A percentile compares a stretch with the other conserved stretches of the same genome.
phyloP scores from a whole-genome alignment of 35 echinoderm and acorn worm species.

The Hemicentrotus pulcherrimus region DNA sequence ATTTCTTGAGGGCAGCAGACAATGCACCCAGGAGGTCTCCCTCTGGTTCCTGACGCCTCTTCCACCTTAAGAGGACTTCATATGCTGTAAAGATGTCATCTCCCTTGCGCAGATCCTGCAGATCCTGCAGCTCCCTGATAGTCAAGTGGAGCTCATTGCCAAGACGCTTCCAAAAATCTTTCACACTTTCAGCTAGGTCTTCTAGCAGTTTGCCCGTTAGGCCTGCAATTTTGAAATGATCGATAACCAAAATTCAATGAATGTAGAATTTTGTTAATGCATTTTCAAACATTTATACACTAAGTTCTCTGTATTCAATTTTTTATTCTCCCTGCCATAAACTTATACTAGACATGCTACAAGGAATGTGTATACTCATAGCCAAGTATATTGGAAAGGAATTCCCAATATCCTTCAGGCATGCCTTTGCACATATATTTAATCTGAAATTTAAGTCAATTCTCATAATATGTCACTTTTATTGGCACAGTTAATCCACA shows the following conservation, averaged over 20 bases:
- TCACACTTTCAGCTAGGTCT: background rate
- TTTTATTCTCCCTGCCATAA: background rate
- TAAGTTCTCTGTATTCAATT: background rate
- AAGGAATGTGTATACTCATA: too few species aligned
- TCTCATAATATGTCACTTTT: too few species aligned
- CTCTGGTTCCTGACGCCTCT: background rate
- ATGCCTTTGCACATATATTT: too few species aligned
- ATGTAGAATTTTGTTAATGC: too few species aligned
- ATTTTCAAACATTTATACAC: too few species aligned
- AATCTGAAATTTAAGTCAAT: too few species aligned
- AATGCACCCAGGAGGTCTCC: background rate
- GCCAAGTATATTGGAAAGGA: too few species aligned
- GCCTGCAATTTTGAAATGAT: background rate
- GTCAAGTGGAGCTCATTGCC: background rate
- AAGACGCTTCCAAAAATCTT: background rate
- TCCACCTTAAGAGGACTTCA: background rate
- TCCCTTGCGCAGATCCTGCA: background rate
- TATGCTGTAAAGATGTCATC: background rate
- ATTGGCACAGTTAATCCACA: too few species aligned
- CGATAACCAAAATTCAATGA: too few species aligned
- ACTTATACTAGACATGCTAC: too few species aligned
- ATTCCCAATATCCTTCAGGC: too few species aligned
- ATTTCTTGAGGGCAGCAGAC: background rate
- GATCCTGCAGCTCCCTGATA: background rate
- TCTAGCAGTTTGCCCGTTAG: background rate